A percentile compares a stretch with the other conserved stretches of the same genome.
Evolutionary conservation across 2,888 invertebrate species (phyloP).

Genomic region (Ernsta delagoae): DNA sequence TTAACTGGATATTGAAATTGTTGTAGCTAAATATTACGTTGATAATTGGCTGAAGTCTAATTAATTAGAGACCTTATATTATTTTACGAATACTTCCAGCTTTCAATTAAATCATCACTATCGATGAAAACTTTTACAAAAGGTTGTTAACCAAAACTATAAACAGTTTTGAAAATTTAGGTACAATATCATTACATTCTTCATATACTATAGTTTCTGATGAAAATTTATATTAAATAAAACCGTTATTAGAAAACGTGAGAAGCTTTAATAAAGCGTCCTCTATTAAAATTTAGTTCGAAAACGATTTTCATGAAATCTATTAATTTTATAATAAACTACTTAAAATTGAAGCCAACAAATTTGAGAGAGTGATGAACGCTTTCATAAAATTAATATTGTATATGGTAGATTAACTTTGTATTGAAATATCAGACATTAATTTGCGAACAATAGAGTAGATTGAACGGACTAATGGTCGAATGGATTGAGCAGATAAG

Average conservation of each 20-base stretch:
- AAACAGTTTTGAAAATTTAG: no score
- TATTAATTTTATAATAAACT: slow-evolving; percentile 2
- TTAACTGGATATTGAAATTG: no score
- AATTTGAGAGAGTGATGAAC: neutral
- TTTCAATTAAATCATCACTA: no score
- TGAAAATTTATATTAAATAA: neutral
- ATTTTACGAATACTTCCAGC: no score
- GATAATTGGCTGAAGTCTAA: no score
- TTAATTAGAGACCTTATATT: no score
- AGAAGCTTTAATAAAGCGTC: slow-evolving; percentile 9
- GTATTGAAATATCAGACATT: neutral
- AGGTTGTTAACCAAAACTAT: no score
- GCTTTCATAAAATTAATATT: neutral
- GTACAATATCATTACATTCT: no score
- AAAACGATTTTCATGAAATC: slow-evolving; percentile 12
- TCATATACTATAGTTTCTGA: neutral
- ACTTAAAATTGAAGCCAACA: neutral
- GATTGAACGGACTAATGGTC: neutral
- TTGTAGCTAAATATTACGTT: no score
- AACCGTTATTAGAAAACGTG: neutral
- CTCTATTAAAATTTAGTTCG: slow-evolving; percentile 4
- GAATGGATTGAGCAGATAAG: neutral
- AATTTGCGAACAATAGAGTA: neutral
- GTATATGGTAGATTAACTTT: slow-evolving; percentile 1
- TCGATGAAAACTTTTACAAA: no score